Percentiles rank a stretch among this genome's conserved stretches.
Conservation (phyloP, 2,888 invertebrate species). For the Sepiola atlantica region DNA sequence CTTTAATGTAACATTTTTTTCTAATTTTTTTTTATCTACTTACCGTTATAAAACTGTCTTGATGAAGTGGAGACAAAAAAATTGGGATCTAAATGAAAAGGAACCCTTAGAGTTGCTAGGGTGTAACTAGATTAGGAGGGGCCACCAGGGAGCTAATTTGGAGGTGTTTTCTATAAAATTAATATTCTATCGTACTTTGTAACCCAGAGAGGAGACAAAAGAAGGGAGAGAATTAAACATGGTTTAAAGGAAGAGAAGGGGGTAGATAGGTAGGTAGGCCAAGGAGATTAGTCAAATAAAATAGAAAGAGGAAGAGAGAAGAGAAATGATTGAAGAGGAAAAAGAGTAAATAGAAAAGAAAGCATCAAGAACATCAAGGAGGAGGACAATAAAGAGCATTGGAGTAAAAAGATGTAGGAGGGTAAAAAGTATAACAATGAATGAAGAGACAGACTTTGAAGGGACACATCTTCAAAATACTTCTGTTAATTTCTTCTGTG, state of each 20-base stretch:
- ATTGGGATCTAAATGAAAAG: background rate
- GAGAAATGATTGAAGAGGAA: background rate
- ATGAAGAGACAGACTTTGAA: background rate
- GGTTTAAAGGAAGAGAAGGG: background rate
- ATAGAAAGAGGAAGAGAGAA: background rate
- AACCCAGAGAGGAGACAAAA: background rate
- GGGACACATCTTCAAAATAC: too few relatives aligned
- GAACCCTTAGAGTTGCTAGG: background rate
- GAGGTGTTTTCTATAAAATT: conserved; percentile 32
- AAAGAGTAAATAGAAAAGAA: background rate
- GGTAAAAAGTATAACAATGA: background rate
- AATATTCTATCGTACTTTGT: conserved; percentile 12
- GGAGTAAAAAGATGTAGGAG: background rate
- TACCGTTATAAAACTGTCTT: background rate
- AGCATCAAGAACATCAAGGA: background rate
- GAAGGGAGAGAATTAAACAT: background rate
- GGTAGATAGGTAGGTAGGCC: background rate
- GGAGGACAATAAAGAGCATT: background rate
- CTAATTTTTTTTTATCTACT: background rate
- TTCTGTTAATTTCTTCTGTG: too few relatives aligned
- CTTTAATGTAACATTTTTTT: background rate
- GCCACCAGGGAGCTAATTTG: background rate
- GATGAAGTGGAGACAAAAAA: background rate
- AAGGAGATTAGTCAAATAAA: background rate
- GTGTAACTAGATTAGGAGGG: background rate